phyloP scores from a whole-genome alignment of 1,140 invertebrate genomes.

The Pogonognathellus flavescens region DNA sequence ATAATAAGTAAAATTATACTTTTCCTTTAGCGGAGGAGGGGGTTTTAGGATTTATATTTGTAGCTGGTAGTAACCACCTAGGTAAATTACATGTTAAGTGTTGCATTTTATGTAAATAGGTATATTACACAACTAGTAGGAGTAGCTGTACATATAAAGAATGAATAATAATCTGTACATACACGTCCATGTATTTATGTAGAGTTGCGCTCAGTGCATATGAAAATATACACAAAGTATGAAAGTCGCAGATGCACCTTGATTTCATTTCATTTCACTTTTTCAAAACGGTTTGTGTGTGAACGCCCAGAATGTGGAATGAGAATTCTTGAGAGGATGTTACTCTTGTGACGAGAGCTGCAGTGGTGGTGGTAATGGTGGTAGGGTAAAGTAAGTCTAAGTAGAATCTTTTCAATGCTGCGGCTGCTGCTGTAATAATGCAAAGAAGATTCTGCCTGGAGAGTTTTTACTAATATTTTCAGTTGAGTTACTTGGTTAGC shows the following conservation, averaged over 20 bases:
- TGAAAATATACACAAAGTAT: not conserved
- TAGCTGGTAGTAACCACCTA: too few relatives aligned
- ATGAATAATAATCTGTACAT: too few relatives aligned
- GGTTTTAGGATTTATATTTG: too few relatives aligned
- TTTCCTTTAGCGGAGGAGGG: too few relatives aligned
- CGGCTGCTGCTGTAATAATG: not conserved
- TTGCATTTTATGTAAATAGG: too few relatives aligned
- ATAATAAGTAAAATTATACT: too few relatives aligned
- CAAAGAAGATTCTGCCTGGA: not conserved
- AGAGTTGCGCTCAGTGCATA: not conserved
- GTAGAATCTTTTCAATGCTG: not conserved
- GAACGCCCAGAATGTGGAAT: conserved; percentile 33
- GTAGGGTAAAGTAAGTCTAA: not conserved
- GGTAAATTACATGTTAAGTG: too few relatives aligned
- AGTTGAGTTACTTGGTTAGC: not conserved
- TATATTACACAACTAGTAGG: too few relatives aligned
- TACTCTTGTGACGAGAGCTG: not conserved
- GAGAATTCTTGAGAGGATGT: conserved; percentile 35
- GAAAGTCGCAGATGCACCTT: conserved; percentile 32
- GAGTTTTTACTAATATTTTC: not conserved
- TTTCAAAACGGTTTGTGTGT: conserved; percentile 15
- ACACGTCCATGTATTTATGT: too few relatives aligned
- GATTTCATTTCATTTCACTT: conserved; percentile 46
- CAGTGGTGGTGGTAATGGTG: not conserved
- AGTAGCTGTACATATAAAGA: too few relatives aligned